Conservation (phyloP, 2,113 vertebrate genomes). For the Salvelinus fontinalis region DNA sequence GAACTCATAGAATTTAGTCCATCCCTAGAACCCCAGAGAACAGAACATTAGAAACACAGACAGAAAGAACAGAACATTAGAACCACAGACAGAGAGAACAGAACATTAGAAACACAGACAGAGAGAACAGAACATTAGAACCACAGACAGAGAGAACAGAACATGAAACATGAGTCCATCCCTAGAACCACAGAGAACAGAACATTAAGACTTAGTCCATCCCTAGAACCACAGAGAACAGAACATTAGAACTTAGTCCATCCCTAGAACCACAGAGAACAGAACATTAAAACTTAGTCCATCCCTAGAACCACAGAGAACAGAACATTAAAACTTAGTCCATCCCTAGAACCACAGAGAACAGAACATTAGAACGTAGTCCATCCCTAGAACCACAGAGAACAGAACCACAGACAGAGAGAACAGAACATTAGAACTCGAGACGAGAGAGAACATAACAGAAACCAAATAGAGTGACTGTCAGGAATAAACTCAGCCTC, state of each 20-base stretch:
- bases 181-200: constrained; percentile 67
- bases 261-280: too few species aligned
- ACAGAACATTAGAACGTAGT: constrained; percentile 86
- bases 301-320: constrained; percentile 78
- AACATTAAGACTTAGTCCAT: too few species aligned
- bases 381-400: constrained; percentile 83
- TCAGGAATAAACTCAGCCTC: too few species aligned
- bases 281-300: constrained; percentile 91
- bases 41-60: constrained; percentile 54
- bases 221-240: too few species aligned
- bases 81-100: too few species aligned
- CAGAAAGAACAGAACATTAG: not conserved
- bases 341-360: constrained; percentile 80
- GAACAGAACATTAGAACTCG: constrained; percentile 78
- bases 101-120: too few species aligned
- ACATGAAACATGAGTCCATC: constrained; percentile 80
- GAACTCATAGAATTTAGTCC: constrained; percentile 99
- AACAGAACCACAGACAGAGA: constrained; percentile 26
- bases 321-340: constrained; percentile 87
- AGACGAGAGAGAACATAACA: too few species aligned
- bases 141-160: not conserved
- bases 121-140: too few species aligned
- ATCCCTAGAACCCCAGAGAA: constrained; percentile 78
- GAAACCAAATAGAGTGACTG: too few species aligned
- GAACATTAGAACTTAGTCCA: too few species aligned